Conservation (phyloP, 2,113 vertebrate species). For the Tetrax tetrax region DNA sequence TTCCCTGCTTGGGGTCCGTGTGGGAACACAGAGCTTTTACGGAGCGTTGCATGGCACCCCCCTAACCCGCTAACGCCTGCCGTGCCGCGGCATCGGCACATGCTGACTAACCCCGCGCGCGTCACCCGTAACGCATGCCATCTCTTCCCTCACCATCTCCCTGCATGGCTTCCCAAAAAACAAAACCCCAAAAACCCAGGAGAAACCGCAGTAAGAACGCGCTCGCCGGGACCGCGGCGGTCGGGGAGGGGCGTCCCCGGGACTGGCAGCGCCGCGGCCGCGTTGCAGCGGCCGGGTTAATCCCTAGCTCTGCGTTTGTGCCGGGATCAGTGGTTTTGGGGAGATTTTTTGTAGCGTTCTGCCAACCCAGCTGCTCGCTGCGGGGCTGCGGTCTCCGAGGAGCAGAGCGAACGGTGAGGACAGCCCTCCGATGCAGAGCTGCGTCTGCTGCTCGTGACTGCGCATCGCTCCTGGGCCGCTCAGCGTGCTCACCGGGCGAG, state of each 20-base stretch:
- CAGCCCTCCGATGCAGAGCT: no score
- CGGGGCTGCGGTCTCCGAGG: accelerated
- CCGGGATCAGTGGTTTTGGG: neutral
- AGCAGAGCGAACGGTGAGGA: neutral
- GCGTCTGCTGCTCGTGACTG: no score
- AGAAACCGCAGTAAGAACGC: slow-evolving; percentile 50
- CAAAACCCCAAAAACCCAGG: neutral
- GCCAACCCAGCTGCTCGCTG: neutral
- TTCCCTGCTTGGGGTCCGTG: no score
- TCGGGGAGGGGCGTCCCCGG: neutral
- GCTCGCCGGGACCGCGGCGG: neutral
- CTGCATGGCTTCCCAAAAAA: slow-evolving; percentile 9
- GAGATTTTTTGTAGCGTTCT: neutral
- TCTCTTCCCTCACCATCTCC: neutral
- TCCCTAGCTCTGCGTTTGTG: no score
- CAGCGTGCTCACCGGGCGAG: no score
- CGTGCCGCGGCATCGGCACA: accelerated
- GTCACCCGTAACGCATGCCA: neutral
- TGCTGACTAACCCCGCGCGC: neutral
- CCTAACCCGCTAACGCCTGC: neutral
- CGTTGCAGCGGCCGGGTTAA: no score
- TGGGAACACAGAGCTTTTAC: neutral
- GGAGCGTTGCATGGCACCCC: neutral
- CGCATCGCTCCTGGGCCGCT: no score
- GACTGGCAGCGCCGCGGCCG: no score